Conservation (phyloP, 2,797 vertebrate genomes). For the Tympanoctomys barrerae region DNA sequence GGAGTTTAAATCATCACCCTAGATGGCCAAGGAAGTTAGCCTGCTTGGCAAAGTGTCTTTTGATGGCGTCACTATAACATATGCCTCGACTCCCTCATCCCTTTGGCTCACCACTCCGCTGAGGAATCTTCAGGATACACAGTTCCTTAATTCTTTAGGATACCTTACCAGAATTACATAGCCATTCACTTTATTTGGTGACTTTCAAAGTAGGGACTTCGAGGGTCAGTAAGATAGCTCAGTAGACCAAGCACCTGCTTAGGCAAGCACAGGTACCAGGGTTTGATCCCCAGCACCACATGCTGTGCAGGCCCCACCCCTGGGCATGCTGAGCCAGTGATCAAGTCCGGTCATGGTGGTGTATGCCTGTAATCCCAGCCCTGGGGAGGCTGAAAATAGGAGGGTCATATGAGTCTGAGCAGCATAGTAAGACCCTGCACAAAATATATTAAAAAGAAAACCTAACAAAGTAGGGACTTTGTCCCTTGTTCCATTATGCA, state of each 20-base stretch:
- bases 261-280: no score
- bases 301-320: no score
- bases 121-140: not conserved
- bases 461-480: not conserved
- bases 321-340: no score
- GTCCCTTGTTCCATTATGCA: not conserved
- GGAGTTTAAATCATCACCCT: constrained; percentile 6
- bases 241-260: no score
- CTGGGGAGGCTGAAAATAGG: no score
- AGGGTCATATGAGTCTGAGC: no score
- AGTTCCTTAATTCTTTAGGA: not conserved
- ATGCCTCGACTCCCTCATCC: not conserved
- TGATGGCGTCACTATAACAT: not conserved
- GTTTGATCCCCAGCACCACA: no score
- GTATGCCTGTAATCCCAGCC: no score
- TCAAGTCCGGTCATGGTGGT: no score
- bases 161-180: not conserved
- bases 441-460: no score
- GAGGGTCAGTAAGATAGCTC: no score
- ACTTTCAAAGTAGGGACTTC: not conserved
- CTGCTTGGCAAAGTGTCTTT: not conserved
- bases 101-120: not conserved
- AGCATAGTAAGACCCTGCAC: no score
- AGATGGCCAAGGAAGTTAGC: not conserved
- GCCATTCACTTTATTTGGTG: not conserved